These are phyloP conservation scores for Amphibalanus amphitrite DNA, from an alignment of 1,140 invertebrate species.

Conservation along the genomic window DNA sequence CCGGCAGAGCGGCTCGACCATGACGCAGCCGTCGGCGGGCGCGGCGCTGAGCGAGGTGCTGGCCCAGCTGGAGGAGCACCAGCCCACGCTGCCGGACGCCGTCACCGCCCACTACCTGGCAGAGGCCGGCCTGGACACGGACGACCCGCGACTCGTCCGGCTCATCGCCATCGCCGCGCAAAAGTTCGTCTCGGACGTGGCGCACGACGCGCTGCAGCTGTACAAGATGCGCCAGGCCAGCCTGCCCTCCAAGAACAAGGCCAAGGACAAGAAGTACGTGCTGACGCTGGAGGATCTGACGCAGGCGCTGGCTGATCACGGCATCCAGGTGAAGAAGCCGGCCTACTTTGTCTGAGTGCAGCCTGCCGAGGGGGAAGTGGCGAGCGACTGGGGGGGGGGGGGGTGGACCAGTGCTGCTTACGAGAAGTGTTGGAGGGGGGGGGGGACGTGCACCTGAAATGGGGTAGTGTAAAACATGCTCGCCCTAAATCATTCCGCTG, in stretches of 20 bases:
- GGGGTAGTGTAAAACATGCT: too few species aligned
- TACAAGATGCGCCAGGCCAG: slow-evolving; percentile 62
- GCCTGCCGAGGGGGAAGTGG: too few species aligned
- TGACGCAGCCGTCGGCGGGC: slow-evolving; percentile 22
- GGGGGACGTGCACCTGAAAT: too few species aligned
- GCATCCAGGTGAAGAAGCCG: slow-evolving; percentile 85
- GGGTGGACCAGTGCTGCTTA: too few species aligned
- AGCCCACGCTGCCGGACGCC: slow-evolving; percentile 77
- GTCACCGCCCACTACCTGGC: slow-evolving; percentile 76
- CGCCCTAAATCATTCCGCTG: too few species aligned
- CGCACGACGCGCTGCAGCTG: slow-evolving; percentile 90
- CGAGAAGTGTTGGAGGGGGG: too few species aligned
- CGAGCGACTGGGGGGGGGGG: too few species aligned
- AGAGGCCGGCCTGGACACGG: slow-evolving; percentile 71
- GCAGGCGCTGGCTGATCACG: slow-evolving; percentile 85
- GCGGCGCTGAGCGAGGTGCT: slow-evolving; percentile 48
- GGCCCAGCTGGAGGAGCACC: slow-evolving; percentile 77
- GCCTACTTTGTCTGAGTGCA: slow-evolving; percentile 68
- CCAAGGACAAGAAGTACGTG: slow-evolving; percentile 76
- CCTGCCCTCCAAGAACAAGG: slow-evolving; percentile 27
- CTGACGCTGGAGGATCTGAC: slow-evolving; percentile 89
- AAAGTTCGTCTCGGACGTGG: slow-evolving; percentile 93
- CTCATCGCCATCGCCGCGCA: slow-evolving; percentile 88
- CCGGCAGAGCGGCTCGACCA: neutral
- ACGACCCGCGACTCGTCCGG: slow-evolving; percentile 72